These are phyloP conservation scores for Yponomeuta evonymella DNA, from an alignment of 2,888 invertebrate species.

Conservation along the genomic window DNA sequence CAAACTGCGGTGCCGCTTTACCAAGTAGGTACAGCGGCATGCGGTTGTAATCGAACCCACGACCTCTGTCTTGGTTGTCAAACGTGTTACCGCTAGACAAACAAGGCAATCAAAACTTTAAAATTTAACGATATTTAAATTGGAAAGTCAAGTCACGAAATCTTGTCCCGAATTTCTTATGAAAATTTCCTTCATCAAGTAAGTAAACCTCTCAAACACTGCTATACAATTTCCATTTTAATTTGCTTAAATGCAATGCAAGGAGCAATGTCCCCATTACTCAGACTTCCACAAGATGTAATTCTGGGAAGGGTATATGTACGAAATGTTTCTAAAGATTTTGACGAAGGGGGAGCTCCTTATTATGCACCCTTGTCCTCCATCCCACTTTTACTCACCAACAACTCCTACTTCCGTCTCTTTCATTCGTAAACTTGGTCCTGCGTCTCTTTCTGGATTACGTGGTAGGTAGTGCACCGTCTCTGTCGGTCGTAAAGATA, in stretches of 20 bases:
- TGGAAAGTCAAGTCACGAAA: not conserved
- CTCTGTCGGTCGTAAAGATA: slow-evolving; percentile 45
- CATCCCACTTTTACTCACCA: not conserved
- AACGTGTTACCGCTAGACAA: no score
- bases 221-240: slow-evolving; percentile 40
- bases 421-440: not conserved
- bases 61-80: no score
- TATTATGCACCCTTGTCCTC: slow-evolving; percentile 6
- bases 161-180: not conserved
- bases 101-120: no score
- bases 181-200: not conserved
- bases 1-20: no score
- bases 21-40: no score
- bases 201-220: not conserved
- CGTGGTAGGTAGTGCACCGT: slow-evolving; percentile 23
- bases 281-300: slow-evolving; percentile 9
- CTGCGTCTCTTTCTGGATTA: not conserved
- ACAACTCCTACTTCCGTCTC: not conserved
- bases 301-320: slow-evolving; percentile 10
- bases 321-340: slow-evolving; percentile 7
- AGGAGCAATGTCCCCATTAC: slow-evolving; percentile 9
- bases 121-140: not conserved
- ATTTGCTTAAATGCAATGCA: slow-evolving; percentile 6
- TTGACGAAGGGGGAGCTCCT: slow-evolving; percentile 1
- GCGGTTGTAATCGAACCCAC: no score